Base-by-base conservation (phyloP, 2,888 invertebrate genomes). In the Leptinotarsa tumamoca region DNA sequence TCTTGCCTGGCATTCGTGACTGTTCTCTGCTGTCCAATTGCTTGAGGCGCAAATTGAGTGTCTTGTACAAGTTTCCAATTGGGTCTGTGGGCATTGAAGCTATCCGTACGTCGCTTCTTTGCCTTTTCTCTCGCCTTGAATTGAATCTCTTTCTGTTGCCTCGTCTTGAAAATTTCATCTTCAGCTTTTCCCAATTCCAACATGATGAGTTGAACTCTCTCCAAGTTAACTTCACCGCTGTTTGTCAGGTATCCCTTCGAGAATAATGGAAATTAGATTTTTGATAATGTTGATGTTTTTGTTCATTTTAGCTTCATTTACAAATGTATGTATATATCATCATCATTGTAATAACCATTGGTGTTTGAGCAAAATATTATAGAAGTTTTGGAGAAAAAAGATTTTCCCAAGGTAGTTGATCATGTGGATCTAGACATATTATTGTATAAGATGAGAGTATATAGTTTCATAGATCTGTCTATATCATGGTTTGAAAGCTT, bases 161-260 rank as follows among this genome's bases (percentile, higher is more conserved):
- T 90, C 69, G 94, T 94, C 87, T 95, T 95, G 89, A 99, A 99
- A 86, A 99, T 99, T 89, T 97, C 95, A 90, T 99, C 99, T 88
- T 99, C 99, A 50, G 94, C 94, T 86, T 94, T 93, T 0, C 99
- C 99, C 68, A 99, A 90, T 86, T 98, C 97, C 49, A 93, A 92
- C 94, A 99, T 94, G 72, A 99, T 98, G 82, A 98, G 90, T 89
- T 99, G 98, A 10, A 99, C 98, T 63, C 98, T 91, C 83, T 95
- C 95, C 76, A 99, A 91, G 87, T 97, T 94, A 15, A 99, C 98
- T 82, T 96, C 94, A 0, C 99, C 99, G 56, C 96, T 97, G 86
- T 98, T 93, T 0, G 99, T 99, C 79, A 99, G 90, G 90, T 95
- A 99, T 21, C 98, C 98, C 95, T 95, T 51, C 3, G 77, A 78